Conservation (phyloP, 2,797 vertebrate species). For the Hylomyscus alleni region DNA sequence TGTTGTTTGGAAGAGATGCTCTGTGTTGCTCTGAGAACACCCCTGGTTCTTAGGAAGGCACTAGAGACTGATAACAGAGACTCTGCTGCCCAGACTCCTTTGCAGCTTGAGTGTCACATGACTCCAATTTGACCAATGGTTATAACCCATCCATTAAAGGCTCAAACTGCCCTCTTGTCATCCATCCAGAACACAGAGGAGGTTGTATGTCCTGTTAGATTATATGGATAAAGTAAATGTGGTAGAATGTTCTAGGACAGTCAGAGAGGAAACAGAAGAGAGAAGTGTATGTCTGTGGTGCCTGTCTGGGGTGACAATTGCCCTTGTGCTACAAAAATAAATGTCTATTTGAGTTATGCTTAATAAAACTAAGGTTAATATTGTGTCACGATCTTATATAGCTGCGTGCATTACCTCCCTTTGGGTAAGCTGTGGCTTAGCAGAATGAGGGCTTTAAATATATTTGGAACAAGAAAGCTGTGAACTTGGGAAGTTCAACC, state of each 20-base stretch:
- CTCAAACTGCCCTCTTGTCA: background rate
- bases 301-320: background rate
- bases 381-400: background rate
- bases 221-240: background rate
- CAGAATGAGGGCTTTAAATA: background rate
- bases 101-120: background rate
- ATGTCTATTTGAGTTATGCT: background rate
- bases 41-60: background rate
- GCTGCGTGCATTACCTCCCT: background rate
- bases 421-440: background rate
- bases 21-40: background rate
- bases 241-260: background rate
- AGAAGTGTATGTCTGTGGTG: background rate
- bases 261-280: background rate
- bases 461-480: background rate
- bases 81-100: slow-evolving; percentile 33
- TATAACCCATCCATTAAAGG: background rate
- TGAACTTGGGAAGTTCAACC: background rate
- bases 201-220: background rate
- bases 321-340: background rate
- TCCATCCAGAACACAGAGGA: background rate
- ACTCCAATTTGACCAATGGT: background rate
- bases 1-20: no score
- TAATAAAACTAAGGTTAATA: background rate
- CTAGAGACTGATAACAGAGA: background rate